Conservation (phyloP, 2,888 invertebrate species). For the Palloptera scutellata region DNA sequence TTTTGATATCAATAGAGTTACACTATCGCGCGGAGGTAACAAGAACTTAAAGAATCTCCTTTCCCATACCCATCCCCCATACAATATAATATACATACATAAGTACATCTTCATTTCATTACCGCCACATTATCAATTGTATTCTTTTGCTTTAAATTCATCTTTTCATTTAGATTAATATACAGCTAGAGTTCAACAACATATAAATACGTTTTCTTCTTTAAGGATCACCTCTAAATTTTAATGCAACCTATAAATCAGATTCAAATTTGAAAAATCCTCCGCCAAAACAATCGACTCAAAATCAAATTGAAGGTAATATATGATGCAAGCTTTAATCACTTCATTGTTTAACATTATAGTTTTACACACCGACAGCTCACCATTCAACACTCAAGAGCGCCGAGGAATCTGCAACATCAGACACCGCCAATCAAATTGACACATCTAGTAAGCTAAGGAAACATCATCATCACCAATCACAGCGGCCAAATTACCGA, state of each 20-base stretch:
- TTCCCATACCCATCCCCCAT: too few relatives aligned
- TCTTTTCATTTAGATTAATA: too few relatives aligned
- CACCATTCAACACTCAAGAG: constrained; percentile 44
- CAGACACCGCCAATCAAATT: constrained; percentile 28
- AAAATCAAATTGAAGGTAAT: constrained; percentile 13
- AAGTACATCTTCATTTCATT: neutral
- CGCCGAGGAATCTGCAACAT: constrained; percentile 30
- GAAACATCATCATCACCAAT: constrained; percentile 40
- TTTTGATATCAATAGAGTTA: too few relatives aligned
- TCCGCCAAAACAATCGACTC: constrained; percentile 1
- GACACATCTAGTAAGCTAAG: constrained; percentile 32
- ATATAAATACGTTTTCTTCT: constrained; percentile 28
- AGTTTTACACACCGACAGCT: constrained; percentile 34
- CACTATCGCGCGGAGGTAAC: too few relatives aligned
- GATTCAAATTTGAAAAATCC: constrained; percentile 39
- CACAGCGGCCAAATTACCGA: constrained; percentile 44
- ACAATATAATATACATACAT: too few relatives aligned
- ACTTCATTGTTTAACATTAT: neutral
- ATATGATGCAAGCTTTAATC: neutral
- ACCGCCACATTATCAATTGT: neutral
- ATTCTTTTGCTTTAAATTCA: constrained; percentile 6
- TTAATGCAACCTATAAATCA: constrained; percentile 43
- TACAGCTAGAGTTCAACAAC: constrained; percentile 8
- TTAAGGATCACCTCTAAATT: constrained; percentile 52
- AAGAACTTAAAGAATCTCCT: too few relatives aligned